A percentile compares a stretch with the other conserved stretches of the same genome.
phyloP scores from a whole-genome alignment of 2,113 vertebrate genomes.

The Poeciliopsis retropinna region DNA sequence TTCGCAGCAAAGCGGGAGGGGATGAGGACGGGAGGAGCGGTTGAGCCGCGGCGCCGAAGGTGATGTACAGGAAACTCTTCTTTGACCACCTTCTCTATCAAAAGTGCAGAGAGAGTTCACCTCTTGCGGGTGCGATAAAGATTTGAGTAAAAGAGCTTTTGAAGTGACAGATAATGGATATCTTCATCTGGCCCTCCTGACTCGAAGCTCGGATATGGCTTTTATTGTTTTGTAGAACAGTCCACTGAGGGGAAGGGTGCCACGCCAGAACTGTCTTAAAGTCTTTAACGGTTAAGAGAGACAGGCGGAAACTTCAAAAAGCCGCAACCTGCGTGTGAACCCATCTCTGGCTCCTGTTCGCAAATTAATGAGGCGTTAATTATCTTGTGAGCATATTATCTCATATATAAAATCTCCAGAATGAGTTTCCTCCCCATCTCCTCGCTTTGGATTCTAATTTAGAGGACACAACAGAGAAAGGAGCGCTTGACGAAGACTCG shows the following conservation, averaged over 20 bases:
- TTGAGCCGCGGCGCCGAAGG: conserved; percentile 31
- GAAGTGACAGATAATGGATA: conserved; percentile 37
- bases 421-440: conserved; percentile 15
- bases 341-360: conserved; percentile 53
- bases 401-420: conserved; percentile 24
- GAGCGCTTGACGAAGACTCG: conserved; percentile 45
- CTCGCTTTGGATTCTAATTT: conserved; percentile 42
- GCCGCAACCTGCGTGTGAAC: conserved; percentile 4
- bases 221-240: conserved; percentile 52
- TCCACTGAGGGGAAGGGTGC: conserved; percentile 22
- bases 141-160: conserved; percentile 44
- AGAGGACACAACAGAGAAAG: conserved; percentile 39
- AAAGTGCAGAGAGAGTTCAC: conserved; percentile 41
- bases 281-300: conserved; percentile 17
- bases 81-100: conserved; percentile 57
- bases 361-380: conserved; percentile 57
- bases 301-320: conserved; percentile 40
- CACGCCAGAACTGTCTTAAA: conserved; percentile 27
- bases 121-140: conserved; percentile 39
- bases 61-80: conserved; percentile 47
- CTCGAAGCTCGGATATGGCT: conserved; percentile 23
- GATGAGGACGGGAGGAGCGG: conserved; percentile 13
- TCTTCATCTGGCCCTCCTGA: conserved; percentile 49
- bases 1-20: conserved; percentile 24
- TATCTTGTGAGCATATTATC: conserved; percentile 50